Evolutionary conservation across 2,888 invertebrate species (phyloP).

Genomic region (Amphipyra berbera): DNA sequence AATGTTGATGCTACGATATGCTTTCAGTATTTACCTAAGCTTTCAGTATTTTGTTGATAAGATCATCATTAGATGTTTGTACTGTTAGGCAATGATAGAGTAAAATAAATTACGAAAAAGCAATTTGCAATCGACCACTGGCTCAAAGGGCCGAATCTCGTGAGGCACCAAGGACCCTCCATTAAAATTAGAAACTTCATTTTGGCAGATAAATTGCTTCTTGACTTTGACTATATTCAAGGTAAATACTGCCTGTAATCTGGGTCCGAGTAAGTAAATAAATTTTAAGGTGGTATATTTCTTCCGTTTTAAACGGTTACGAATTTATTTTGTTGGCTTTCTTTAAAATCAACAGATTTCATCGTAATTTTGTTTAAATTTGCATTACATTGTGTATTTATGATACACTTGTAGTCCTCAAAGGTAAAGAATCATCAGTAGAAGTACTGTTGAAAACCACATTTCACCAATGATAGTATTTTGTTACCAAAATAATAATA

Average conservation of each 20-base stretch:
- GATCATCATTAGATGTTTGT: constrained; percentile 51
- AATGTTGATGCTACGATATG: constrained; percentile 24
- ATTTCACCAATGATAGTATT: too few species aligned
- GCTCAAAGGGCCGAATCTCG: constrained; percentile 80
- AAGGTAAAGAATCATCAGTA: too few species aligned
- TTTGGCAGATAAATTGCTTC: constrained; percentile 86
- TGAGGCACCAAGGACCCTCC: constrained; percentile 74
- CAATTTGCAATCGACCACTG: constrained; percentile 83
- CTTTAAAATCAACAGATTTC: too few species aligned
- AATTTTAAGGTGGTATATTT: constrained; percentile 64
- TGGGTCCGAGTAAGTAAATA: constrained; percentile 77
- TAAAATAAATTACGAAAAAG: constrained; percentile 79
- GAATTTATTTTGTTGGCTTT: constrained; percentile 1
- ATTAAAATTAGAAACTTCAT: constrained; percentile 88
- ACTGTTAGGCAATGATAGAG: constrained; percentile 59
- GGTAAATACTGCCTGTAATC: constrained; percentile 83
- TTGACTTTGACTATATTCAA: constrained; percentile 82
- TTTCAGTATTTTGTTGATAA: constrained; percentile 24
- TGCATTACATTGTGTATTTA: neutral
- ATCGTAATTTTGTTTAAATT: constrained; percentile 12
- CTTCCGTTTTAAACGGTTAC: constrained; percentile 38
- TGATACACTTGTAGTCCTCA: too few species aligned
- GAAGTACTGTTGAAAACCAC: too few species aligned
- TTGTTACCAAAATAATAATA: neutral
- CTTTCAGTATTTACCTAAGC: constrained; percentile 23